Base-by-base conservation (phyloP, 37 sponge, comb jelly and placozoan species). In the Dysidea cf. avara region DNA sequence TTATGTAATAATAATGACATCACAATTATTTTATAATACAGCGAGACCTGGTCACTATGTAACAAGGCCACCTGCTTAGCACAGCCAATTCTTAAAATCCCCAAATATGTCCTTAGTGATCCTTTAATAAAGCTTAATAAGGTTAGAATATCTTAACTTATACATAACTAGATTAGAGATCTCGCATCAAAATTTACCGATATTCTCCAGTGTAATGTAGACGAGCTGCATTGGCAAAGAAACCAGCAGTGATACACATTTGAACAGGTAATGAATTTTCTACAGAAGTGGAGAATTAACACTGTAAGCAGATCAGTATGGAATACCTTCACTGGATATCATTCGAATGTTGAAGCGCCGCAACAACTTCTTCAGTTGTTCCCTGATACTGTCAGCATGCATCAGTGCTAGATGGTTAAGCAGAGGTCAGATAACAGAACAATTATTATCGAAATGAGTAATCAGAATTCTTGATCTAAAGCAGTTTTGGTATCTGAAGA, bases 161-260 rank as follows among this genome's bases (percentile, higher is more conserved):
- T n/a, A n/a, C n/a, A n/a, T n/a, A n/a, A n/a, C n/a, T n/a, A n/a
- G n/a, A n/a, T n/a, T n/a, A n/a, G n/a, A n/a, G n/a, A n/a, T n/a
- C n/a, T n/a, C n/a, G n/a, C n/a, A n/a, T n/a, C n/a, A n/a, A n/a
- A 35, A 22, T 61, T 43, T 58, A 91, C 92, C 58, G 76, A 85
- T 92, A 92, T 40, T 65, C 71, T 0, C 93, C 88, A 17, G 71
- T 40, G 76, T 81, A 74, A 59, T 88, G 86, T 2, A 85, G 76
- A 17, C 82, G 67, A 26, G 89, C 94, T 35, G 94, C 94, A 74
- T 93, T 88, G 32, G 90, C 51, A 64, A 93, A 93, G 71, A 93
- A 93, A 7, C 94, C 94, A 26, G 94, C 61, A 32, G 85, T 82
- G 17, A 93, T 72, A 56, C 86, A 88, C 43, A 75, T 80, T 68